Evolutionary conservation across 2,888 invertebrate genomes (phyloP), one percentile per base, ranked within the genome.

Genomic region (Scaptomyza tumidula): DNA sequence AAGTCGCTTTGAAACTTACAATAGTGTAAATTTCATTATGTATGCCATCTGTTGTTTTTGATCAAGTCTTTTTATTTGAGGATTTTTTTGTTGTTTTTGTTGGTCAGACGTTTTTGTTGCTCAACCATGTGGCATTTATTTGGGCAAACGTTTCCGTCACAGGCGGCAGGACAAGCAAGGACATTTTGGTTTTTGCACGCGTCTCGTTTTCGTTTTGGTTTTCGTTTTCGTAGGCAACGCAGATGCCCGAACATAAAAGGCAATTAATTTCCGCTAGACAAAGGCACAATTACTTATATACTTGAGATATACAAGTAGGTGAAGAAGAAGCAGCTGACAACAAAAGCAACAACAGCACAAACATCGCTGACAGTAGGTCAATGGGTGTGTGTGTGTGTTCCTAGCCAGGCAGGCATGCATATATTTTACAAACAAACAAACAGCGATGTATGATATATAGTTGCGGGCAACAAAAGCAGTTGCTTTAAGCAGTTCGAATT

Each of bases 211-310:
- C 16, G 16, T 41, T 10, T 43, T 43, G 19, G 19, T 19, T 35
- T 50, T n/a, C 0, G 3, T 35, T 11, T 37, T 14, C 48, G 56
- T 50, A 55, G 50, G 64, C 59, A 55, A 48, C 80, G 61, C 86
- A 83, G 74, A 67, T 86, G 82, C 68, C 71, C 50, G 58, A 64
- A 80, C 78, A 80, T 56, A 64, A 56, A 41, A 58, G 75, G 81
- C 85, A 86, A 83, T 83, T 83, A 86, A 84, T 86, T 83, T 83
- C 81, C 87, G 78, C 67, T 59, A 57, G 57, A 86, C 87, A 84
- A 86, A 66, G 67, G 74, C 71, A 48, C 63, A 73, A 59, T 49
- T 70, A 50, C 71, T 49, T 54, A 64, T 66, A 64, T 53, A 70
- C 75, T 76, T 60, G 53, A 70, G 70, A 60, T 49, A 60, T 19